Evolutionary conservation across 2,888 invertebrate species (phyloP), one percentile per base, ranked within the genome.

Genomic region (Hydropsyche betteni): DNA sequence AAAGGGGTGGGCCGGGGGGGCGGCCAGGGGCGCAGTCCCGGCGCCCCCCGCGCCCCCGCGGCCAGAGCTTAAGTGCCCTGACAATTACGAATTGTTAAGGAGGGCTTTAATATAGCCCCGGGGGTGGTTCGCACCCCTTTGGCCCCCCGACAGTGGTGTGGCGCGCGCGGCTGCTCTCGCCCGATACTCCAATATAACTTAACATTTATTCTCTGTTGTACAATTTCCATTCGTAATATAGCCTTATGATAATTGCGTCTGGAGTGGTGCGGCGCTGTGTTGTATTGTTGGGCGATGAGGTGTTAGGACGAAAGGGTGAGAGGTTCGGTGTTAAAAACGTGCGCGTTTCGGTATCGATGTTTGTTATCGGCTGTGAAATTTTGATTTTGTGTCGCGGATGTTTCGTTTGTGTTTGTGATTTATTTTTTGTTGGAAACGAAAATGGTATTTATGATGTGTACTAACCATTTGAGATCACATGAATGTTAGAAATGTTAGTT

Each of bases 181-280:
- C 58, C 74, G 51, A 64, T 74, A 52, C 68, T 68, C 74, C 72
- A 58, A 72, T 72, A 72, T 69, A 74, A 74, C 75, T 75, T 74
- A 71, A 75, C 77, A 75, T 77, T 77, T 77, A 77, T 77, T 77
- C 74, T 74, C 74, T 76, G 74, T 76, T 76, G 76, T 75, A 77
- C 74, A 72, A 74, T 75, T 77, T 77, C 77, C 71, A 74, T 71
- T 74, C 55, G 77, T 77, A 75, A 77, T 77, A 74, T 73, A 75
- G 74, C 75, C 75, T 77, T 77, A 77, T 77, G 74, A 77, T 77
- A 77, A 77, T 75, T 75, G 75, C 75, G 75, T 74, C 74, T 69
- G 68, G 53, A 12, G 74, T 68, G 55, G 34, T 55, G 55, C 55
- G 14, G 55, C 12, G 55, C 55, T 36, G 64, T n/a, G 64, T 12